These are phyloP conservation scores for Orientallactaga sibirica DNA, from an alignment of 2,797 vertebrate species.

Conservation along the genomic window DNA sequence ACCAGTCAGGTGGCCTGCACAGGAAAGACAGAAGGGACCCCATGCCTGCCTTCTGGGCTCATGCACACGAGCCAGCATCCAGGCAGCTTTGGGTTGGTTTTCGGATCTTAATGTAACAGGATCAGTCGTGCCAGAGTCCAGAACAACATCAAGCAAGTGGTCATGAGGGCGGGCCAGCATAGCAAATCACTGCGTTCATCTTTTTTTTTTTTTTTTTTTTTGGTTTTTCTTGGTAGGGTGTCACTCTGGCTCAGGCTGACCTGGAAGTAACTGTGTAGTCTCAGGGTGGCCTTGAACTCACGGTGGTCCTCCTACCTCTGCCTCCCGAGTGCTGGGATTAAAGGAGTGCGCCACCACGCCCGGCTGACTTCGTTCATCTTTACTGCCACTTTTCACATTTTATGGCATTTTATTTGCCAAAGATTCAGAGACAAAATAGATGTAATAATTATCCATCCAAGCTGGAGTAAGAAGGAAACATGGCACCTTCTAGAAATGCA, in stretches of 20 bases:
- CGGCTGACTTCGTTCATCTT: too few relatives aligned
- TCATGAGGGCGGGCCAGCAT: neutral
- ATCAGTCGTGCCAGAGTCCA: neutral
- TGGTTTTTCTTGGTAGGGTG: too few relatives aligned
- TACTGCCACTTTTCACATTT: neutral
- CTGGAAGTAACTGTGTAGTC: too few relatives aligned
- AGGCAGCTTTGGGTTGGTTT: neutral
- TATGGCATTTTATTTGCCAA: neutral
- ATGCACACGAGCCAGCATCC: too few relatives aligned
- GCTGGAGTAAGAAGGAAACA: neutral
- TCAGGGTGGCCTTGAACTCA: too few relatives aligned
- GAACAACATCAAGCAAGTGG: neutral
- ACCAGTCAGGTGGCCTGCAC: too few relatives aligned
- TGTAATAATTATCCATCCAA: neutral
- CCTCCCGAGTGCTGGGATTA: too few relatives aligned
- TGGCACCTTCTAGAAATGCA: neutral
- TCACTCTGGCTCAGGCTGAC: too few relatives aligned
- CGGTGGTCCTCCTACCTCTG: too few relatives aligned
- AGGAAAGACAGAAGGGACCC: rapidly evolving
- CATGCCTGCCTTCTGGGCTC: neutral
- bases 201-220: too few relatives aligned
- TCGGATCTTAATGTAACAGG: neutral
- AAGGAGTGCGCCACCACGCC: too few relatives aligned
- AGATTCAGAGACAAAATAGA: neutral
- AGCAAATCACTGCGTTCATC: rapidly evolving